Evolutionary conservation across 1,140 invertebrate species (phyloP).

Genomic region (Apis laboriosa): DNA sequence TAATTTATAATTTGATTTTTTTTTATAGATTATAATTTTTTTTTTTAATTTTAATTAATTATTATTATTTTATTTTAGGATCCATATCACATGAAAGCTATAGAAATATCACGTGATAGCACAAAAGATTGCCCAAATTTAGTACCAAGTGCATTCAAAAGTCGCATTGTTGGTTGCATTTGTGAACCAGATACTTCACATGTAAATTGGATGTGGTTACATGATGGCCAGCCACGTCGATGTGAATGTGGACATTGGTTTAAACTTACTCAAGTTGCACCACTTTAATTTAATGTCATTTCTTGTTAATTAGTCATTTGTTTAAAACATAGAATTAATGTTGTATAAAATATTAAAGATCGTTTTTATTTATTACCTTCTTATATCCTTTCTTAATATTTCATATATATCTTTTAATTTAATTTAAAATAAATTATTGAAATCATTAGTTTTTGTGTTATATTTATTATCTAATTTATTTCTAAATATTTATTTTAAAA

Average conservation of each 20-base stretch:
- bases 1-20: background rate
- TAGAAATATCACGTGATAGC: constrained; percentile 89
- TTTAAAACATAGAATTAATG: constrained; percentile 73
- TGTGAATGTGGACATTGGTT: constrained; percentile 99
- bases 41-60: background rate
- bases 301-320: constrained; percentile 71
- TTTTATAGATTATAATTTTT: background rate
- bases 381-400: background rate
- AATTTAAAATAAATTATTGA: constrained; percentile 12
- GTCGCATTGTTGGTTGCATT: constrained; percentile 96
- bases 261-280: constrained; percentile 89
- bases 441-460: background rate
- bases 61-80: constrained; percentile 82
- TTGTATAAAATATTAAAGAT: constrained; percentile 62
- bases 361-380: constrained; percentile 61
- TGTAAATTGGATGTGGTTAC: constrained; percentile 97
- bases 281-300: constrained; percentile 84
- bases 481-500: background rate
- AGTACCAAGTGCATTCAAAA: constrained; percentile 93
- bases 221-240: constrained; percentile 92
- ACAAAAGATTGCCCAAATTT: constrained; percentile 93
- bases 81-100: constrained; percentile 92
- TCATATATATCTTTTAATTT: background rate
- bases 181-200: constrained; percentile 95
- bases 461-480: background rate